phyloP scores from a whole-genome alignment of 2,113 vertebrate species.

The Dromaius novaehollandiae region DNA sequence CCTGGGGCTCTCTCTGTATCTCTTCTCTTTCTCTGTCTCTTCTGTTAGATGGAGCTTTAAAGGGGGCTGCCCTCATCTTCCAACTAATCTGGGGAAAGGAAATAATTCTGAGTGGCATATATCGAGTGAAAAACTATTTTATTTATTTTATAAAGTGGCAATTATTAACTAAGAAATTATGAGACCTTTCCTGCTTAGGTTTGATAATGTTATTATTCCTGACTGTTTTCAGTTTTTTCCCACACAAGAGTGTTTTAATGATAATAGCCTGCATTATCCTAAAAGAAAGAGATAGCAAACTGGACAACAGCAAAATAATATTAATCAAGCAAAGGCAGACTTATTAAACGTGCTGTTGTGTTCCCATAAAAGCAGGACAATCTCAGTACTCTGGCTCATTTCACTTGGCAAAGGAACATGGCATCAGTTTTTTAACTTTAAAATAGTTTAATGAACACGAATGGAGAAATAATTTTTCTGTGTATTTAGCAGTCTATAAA shows the following conservation, averaged over 20 bases:
- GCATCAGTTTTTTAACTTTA: slow-evolving; percentile 77
- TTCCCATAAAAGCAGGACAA: slow-evolving; percentile 57
- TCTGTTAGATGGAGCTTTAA: slow-evolving; percentile 61
- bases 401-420: slow-evolving; percentile 66
- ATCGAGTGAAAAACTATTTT: slow-evolving; percentile 30
- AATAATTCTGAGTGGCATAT: slow-evolving; percentile 39
- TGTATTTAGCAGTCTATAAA: slow-evolving; percentile 79
- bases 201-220: slow-evolving; percentile 49
- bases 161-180: slow-evolving; percentile 1
- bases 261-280: slow-evolving; percentile 57
- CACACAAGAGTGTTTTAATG: slow-evolving; percentile 52
- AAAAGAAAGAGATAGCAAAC: slow-evolving; percentile 59
- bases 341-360: slow-evolving; percentile 51
- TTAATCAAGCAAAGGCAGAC: slow-evolving; percentile 67
- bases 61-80: slow-evolving; percentile 61
- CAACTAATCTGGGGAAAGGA: slow-evolving; percentile 41
- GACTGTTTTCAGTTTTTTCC: slow-evolving; percentile 49
- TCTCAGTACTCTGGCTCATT: slow-evolving; percentile 59
- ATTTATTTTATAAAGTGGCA: slow-evolving; percentile 28
- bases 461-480: slow-evolving; percentile 76
- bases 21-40: slow-evolving; percentile 35
- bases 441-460: slow-evolving; percentile 81
- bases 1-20: slow-evolving; percentile 44
- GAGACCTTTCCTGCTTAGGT: slow-evolving; percentile 44
- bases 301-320: slow-evolving; percentile 69